A percentile compares a stretch with the other conserved stretches of the same genome.
phyloP scores from a whole-genome alignment of 2,888 invertebrate species.

The Alviniconcha strummeri region DNA sequence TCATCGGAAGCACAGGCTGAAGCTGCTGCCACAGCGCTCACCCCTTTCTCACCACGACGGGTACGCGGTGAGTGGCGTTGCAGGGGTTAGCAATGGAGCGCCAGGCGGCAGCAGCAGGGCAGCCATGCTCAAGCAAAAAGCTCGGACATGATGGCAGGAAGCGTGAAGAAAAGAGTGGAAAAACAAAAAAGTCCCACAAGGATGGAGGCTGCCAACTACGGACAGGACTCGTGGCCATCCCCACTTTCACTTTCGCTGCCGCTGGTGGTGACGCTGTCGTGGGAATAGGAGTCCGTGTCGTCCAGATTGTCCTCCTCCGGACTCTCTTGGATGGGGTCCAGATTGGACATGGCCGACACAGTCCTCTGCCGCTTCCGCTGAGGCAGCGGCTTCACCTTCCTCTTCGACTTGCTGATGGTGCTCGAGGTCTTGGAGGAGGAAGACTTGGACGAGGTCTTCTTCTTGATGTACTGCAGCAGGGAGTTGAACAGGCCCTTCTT shows the following conservation, averaged over 20 bases:
- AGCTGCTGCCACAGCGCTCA: not conserved
- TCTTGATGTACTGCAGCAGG: conserved; percentile 58
- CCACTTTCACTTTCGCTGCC: conserved; percentile 47
- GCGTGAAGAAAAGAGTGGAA: not conserved
- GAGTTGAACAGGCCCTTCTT: conserved; percentile 63
- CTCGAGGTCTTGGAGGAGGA: conserved; percentile 13
- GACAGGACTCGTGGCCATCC: conserved; percentile 40
- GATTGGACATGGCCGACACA: conserved; percentile 65
- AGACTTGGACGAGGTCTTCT: conserved; percentile 46
- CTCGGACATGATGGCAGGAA: conserved; percentile 3
- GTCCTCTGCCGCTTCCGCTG: conserved; percentile 66
- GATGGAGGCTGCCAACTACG: conserved; percentile 7
- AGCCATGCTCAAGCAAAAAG: not conserved
- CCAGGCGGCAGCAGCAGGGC: conserved; percentile 8
- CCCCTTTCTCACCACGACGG: not conserved
- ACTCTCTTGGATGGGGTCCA: conserved; percentile 67
- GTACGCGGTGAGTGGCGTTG: not conserved
- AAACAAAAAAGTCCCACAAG: not conserved
- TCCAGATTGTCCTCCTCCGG: conserved; percentile 66
- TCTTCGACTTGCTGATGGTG: conserved; percentile 54
- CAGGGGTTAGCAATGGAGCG: not conserved
- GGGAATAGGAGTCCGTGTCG: conserved; percentile 56
- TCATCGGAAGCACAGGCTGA: not conserved
- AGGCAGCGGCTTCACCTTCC: conserved; percentile 57
- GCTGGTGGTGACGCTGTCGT: conserved; percentile 51